phyloP scores from a whole-genome alignment of 2,797 vertebrate species.

The Scolopax rusticola region DNA sequence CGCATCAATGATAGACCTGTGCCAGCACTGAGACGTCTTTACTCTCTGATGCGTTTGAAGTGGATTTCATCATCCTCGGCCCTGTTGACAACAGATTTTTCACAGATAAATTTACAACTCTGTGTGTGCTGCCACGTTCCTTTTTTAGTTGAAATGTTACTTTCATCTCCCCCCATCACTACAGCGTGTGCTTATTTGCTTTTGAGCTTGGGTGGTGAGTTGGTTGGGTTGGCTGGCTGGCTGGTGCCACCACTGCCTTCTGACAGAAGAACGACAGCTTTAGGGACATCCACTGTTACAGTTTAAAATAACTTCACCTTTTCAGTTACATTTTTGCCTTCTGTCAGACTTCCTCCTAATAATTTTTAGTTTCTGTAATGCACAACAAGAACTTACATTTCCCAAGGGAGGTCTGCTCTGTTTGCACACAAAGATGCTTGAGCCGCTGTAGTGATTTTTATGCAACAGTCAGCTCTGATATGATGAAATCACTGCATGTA shows the following conservation, averaged over 20 bases:
- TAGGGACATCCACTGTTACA: not conserved
- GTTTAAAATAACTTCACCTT: not conserved
- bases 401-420: not conserved
- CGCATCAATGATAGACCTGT: not conserved
- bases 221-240: not conserved
- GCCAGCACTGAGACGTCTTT: not conserved
- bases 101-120: not conserved
- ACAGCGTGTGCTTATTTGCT: not conserved
- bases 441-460: not conserved
- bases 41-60: not conserved
- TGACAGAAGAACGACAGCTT: not conserved
- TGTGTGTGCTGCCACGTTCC: not conserved
- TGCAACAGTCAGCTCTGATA: not conserved
- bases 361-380: not conserved
- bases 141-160: not conserved
- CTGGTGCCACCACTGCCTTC: not conserved
- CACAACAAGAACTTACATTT: not conserved
- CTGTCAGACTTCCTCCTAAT: not conserved
- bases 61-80: not conserved
- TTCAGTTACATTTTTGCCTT: not conserved
- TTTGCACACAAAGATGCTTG: not conserved
- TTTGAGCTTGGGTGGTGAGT: not conserved
- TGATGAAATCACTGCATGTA: not conserved
- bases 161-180: not conserved
- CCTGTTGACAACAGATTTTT: not conserved